Conservation (phyloP, 2,888 invertebrate genomes). For the Heliconius sara region DNA sequence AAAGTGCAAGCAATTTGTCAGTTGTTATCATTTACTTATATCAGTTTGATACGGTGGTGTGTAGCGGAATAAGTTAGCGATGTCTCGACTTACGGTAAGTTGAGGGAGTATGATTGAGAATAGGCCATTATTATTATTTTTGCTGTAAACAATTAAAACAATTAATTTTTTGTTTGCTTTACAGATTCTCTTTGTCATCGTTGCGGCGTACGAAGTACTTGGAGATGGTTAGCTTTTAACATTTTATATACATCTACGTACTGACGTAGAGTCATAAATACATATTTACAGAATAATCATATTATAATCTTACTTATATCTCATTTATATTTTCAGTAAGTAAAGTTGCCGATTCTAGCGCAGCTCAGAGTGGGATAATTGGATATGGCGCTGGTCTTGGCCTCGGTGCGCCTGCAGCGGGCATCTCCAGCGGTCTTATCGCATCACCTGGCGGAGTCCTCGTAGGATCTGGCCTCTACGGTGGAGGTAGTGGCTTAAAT, state of each 20-base stretch:
- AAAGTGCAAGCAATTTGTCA: constrained; percentile 70
- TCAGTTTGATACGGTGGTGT: constrained; percentile 63
- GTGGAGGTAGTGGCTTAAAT: constrained; percentile 65
- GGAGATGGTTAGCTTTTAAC: constrained; percentile 66
- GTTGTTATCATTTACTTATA: constrained; percentile 64
- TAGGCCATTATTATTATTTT: background rate
- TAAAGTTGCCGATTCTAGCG: constrained; percentile 61
- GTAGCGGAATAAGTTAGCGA: constrained; percentile 59
- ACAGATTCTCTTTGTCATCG: constrained; percentile 78
- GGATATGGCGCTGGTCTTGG: constrained; percentile 43
- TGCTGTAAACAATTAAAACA: background rate
- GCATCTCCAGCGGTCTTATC: constrained; percentile 52
- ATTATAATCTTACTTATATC: background rate
- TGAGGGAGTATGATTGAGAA: background rate
- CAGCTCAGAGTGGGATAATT: constrained; percentile 59
- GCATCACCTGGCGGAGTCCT: constrained; percentile 46
- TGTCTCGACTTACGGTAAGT: constrained; percentile 79
- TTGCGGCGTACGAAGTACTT: constrained; percentile 71
- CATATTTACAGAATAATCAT: background rate
- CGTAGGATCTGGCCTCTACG: constrained; percentile 39
- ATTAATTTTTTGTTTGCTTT: constrained; percentile 46
- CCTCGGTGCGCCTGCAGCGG: constrained; percentile 47
- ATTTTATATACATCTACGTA: constrained; percentile 24
- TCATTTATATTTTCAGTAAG: constrained; percentile 46
- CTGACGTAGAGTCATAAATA: background rate